Evolutionary conservation across 2,113 vertebrate species (phyloP).

Genomic region (Pygathrix nemaeus): DNA sequence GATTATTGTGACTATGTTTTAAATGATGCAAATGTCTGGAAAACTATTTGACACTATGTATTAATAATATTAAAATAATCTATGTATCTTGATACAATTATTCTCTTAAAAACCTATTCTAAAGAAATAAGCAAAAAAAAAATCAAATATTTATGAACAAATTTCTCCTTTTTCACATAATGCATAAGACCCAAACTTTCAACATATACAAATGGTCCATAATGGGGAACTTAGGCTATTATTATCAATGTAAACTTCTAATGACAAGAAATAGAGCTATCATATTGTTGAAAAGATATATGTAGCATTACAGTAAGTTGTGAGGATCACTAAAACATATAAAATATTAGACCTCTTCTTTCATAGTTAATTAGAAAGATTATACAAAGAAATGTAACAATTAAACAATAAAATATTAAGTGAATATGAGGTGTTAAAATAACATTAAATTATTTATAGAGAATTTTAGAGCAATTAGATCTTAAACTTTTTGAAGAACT

Average conservation of each 20-base stretch:
- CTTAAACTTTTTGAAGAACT: background rate
- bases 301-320: background rate
- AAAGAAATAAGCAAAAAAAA: background rate
- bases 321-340: background rate
- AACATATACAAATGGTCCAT: background rate
- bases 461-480: background rate
- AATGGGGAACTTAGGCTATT: background rate
- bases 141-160: constrained; percentile 8
- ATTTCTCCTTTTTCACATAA: background rate
- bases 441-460: background rate
- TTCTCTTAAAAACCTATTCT: background rate
- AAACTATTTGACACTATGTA: background rate
- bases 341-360: background rate
- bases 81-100: background rate
- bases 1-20: background rate
- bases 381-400: background rate
- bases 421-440: background rate
- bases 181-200: background rate
- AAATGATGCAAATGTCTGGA: background rate
- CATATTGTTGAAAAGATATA: background rate
- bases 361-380: background rate
- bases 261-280: background rate
- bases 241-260: background rate
- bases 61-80: background rate
- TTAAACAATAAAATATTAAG: background rate